Base-by-base conservation (phyloP, 2,113 vertebrate species). In the Myotis davidii region DNA sequence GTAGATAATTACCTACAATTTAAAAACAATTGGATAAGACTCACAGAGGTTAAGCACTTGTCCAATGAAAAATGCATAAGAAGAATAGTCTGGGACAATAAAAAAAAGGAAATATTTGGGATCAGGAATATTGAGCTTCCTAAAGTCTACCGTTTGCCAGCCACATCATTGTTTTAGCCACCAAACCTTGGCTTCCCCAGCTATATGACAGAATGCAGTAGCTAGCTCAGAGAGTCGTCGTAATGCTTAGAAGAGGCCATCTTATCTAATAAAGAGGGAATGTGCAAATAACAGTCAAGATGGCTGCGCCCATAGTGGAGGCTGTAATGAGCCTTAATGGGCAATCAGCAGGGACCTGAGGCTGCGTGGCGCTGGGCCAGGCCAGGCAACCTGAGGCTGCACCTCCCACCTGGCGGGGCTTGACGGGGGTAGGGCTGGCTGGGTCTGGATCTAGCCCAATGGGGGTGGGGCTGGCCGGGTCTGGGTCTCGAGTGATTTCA, bases 1-100 rank as follows among this genome's bases (percentile, higher is more conserved):
- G 37, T 78, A 56, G 37, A 84, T 20, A 95, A 83, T 88, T 85
- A 84, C 73, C 69, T 59, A 59, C 20, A 14, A 87, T 48, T 87
- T 91, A 67, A 94, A 95, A 88, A n/a, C 18, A 17, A 83, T 79
- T 50, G 42, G 77, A 23, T 37, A 87, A 94, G 56, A 92, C 34
- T 65, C 72, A 39, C 72, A 73, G 13, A 92, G 34, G 25, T 34
- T 61, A 93, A 76, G 23, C 52, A 34, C 21, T 64, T 78, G 50
- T 69, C 73, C 67, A 65, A 1, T 32, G 61, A 88, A 88, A 56
- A 23, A 42, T 27, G 59, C 25, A 3, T 81, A 83, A 74, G 8
- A 18, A 59, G 37, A 70, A 73, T 11, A 93, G 20, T 29, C 27
- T 32, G 32, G 45, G 4, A 83, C 50, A 56, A 74, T 32, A 34